Base-by-base conservation (phyloP, 2,113 vertebrate genomes). In the Eulemur rufifrons region DNA sequence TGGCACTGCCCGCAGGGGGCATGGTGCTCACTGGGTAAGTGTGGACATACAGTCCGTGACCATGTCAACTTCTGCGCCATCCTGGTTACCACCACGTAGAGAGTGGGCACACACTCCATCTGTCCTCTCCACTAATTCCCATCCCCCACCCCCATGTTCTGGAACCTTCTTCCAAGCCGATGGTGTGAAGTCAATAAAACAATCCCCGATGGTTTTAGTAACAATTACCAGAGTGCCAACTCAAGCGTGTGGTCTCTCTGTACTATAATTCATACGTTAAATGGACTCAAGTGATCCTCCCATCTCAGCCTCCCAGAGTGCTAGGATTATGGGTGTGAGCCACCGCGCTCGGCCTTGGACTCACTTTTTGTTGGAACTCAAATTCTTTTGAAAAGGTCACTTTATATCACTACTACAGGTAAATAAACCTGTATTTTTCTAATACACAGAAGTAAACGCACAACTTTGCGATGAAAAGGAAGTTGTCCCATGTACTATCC, bases 1-100 rank as follows among this genome's bases (percentile, higher is more conserved):
- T 23, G 18, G 50, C 52, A 10, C 66, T 10, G 54, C 37, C 2
- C 8, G 5, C 2, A 0, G 42, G 5, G 5, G 25, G 15, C 29
- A 32, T 1, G 11, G 32, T 8, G 61, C 42, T 15, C 20, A 1
- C 42, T 0, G n/a, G 76, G 66, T 3, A 3, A 10, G 32, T 4
- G 17, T 4, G 12, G 86, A 50, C 3, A 12, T 27, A 27, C 17
- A 5, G 4, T 6, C 21, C 23, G 0, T 0, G 0, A 9, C 39
- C 59, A 7, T 0, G 18, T 34, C 20, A 45, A 25, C 66, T 34
- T 42, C 69, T 15, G n/a, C 0, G 5, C 42, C 93, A 47, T 64
- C 94, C 61, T 39, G 64, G 64, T 61, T 8, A 42, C 85, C 20
- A 20, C 63, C 73, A 32, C 0, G 18, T 3, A 27, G 21, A 27